A percentile compares a stretch with the other conserved stretches of the same genome.
Conservation (phyloP, 2,888 invertebrate species). For the Elaeidobius kamerunicus region DNA sequence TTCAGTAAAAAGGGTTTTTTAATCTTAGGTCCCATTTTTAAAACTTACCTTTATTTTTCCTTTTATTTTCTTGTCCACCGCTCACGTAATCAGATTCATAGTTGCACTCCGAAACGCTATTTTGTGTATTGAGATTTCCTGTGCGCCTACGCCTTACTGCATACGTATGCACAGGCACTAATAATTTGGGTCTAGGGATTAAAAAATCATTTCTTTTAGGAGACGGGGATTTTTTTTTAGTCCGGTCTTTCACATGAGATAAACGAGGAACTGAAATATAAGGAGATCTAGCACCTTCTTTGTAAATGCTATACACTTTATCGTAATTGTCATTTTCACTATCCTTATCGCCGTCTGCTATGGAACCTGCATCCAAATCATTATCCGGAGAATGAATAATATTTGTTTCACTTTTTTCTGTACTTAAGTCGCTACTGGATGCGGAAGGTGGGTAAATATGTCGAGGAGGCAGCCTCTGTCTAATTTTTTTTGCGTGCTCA, state of each 20-base stretch:
- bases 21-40: not conserved
- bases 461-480: constrained; percentile 47
- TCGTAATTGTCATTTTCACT: constrained; percentile 27
- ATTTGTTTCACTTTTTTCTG: constrained; percentile 7
- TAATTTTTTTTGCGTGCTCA: constrained; percentile 44
- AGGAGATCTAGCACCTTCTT: constrained; percentile 38
- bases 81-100: constrained; percentile 7
- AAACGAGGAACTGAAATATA: constrained; percentile 11
- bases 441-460: constrained; percentile 42
- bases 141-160: constrained; percentile 76
- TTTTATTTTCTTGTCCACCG: constrained; percentile 5
- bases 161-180: constrained; percentile 86
- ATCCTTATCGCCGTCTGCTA: not conserved
- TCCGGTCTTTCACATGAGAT: constrained; percentile 23
- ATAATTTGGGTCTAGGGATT: constrained; percentile 81
- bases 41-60: constrained; percentile 13
- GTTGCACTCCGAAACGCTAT: constrained; percentile 33
- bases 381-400: not conserved
- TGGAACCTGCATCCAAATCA: not conserved
- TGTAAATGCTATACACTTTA: constrained; percentile 41
- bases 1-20: not conserved
- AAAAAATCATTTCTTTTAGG: constrained; percentile 58
- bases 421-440: constrained; percentile 25
- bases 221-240: constrained; percentile 9
- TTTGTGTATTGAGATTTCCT: constrained; percentile 59